Base-by-base conservation (phyloP, 2,888 invertebrate genomes). In the Epistrophe eligans region DNA sequence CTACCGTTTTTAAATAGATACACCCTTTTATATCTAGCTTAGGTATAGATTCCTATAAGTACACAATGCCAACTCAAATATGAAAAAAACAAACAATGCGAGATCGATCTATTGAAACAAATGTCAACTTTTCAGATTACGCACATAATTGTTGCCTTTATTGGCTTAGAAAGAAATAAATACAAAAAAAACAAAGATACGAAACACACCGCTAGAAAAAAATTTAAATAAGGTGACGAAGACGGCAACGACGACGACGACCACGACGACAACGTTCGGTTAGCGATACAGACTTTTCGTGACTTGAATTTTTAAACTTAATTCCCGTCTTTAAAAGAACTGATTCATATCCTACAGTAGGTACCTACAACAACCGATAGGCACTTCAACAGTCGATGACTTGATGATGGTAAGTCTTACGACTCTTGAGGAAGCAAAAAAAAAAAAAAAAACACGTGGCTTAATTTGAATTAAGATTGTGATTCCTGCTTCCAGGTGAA, bases 21-120 rank as follows among this genome's bases (percentile, higher is more conserved):
- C 64, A 66, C 64, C 64, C 32, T 32, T 5, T 66, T 66, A n/a
- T 28, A 45, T 45, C 13, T 43, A 5, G 2, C n/a, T 0, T 15
- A 15, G 2, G 0, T n/a, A 45, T 43, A 35, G 15, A 43, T n/a
- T 45, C n/a, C 45, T n/a, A 43, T 45, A 15, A 35, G 35, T 35
- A 10, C 19, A 66, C 64, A 66, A 43, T 57, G 45, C 15, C 64
- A 62, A 55, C 28, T 55, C 43, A 64, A 38, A 62, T 43, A 38
- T 38, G 10, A 2, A 50, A 45, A 40, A 19, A 40, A 17, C 28
- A 45, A 17, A 43, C 17, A 52, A 24, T 62, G 9, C 24, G 19
- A 38, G 58, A 67, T 67, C 57, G 58, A 77, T 77, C 57, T 77
- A 77, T 77, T 77, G 77, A 55, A 77, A 58, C 67, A 79, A 79